Evolutionary conservation across 1,140 invertebrate species (phyloP), one percentile per base, ranked within the genome.

Genomic region (Halesus radiatus): DNA sequence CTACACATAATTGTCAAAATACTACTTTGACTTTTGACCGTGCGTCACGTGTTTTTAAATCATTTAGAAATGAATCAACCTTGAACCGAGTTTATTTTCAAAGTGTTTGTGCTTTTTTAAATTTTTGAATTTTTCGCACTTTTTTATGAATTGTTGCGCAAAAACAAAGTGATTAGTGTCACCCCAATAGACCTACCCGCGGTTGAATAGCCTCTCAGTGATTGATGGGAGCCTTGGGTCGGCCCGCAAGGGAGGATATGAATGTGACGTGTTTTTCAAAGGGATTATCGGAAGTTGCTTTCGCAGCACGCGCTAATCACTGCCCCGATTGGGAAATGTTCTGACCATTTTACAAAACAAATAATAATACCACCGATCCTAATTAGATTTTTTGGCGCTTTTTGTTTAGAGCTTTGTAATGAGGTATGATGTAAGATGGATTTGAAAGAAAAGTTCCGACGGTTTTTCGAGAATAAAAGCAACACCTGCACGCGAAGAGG

Each of bases 391-490:
- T n/a, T 18, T 18, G 29, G 23, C 16, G 18, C 0, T 64, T 72
- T 20, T 15, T 0, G 52, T 52, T 52, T 13, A n/a, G 68, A 20
- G 68, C 37, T 13, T 13, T n/a, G 20, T 32, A 26, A 72, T 72
- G 50, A 53, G 54, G 37, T 58, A 75, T 45, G 6, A 75, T 60
- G 37, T 58, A 75, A 75, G 18, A 75, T 75, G 72, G 20, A 77
- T 64, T 32, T 64, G 6, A 77, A 77, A 23, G 50, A 50, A 77
- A 76, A 76, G 45, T 77, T 70, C 32, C 64, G 72, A 29, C 45
- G 79, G 22, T 80, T 80, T 74, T 54, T 80, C 7, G 79, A 73
- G 23, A 60, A 76, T 54, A 68, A 76, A 54, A 80, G 76, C 70
- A 72, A 80, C 53, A 75, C 32, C 45, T 18, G 64, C 64, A 3